Base-by-base conservation (phyloP, 2,113 vertebrate species). In the Sialia sialis region DNA sequence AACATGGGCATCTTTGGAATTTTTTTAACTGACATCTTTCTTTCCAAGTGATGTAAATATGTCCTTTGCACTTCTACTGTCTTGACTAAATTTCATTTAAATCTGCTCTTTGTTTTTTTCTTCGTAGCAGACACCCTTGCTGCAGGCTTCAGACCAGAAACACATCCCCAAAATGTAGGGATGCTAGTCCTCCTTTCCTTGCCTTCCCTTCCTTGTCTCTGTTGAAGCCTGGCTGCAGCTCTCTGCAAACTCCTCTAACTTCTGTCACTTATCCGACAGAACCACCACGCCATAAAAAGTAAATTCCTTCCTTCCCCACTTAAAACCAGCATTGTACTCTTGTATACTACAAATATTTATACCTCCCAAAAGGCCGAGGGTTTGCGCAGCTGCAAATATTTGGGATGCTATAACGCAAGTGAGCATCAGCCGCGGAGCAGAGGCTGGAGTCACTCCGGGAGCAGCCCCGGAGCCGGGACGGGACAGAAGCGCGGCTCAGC, bases 321-420 rank as follows among this genome's bases (percentile, higher is more conserved):
- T 38, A 25, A 84, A 84, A 63, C 9, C 14, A 72, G 22, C 43
- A 14, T 30, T 30, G 16, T 15, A 49, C 32, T 62, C 29, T 66
- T 68, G 4, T 15, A 70, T 14, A 16, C n/a, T 38, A 4, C 84
- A 91, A 95, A 79, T 73, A 91, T 79, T 58, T 73, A n/a, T 38
- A 36, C 48, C 25, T 74, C 70, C 68, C 63, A 16, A 69, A 90
- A 81, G 11, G 7, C 16, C 32, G 7, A 2, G 7, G 2, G 8
- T 29, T 69, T 54, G 55, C 64, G 69, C 7, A 36, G 20, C 10
- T 63, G 67, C 77, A 54, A 13, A 20, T 16, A 46, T 82, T 52
- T 16, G 20, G 27, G 38, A n/a, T 30, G 5, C 0, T 10, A 6
- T 32, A 54, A 44, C 1, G 43, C 29, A 44, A 66, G 73, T 2